Conservation (phyloP, 2,888 invertebrate species). For the Abscondita cerata region DNA sequence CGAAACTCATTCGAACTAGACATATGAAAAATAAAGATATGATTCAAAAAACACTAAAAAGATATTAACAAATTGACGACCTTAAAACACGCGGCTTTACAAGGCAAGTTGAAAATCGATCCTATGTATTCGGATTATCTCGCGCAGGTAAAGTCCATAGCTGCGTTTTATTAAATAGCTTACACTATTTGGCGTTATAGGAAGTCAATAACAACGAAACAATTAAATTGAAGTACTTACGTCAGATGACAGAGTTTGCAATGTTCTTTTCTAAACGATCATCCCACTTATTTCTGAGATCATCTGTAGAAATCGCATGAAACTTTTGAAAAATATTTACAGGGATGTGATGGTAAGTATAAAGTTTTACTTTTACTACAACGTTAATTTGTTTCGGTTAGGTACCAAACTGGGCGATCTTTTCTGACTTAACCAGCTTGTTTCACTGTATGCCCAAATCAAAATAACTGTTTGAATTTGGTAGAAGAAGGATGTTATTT, state of each 20-base stretch:
- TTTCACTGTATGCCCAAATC: conserved; percentile 66
- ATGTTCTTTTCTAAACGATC: conserved; percentile 10
- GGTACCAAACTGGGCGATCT: conserved; percentile 75
- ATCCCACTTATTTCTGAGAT: conserved; percentile 19
- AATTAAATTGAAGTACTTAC: conserved; percentile 24
- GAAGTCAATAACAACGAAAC: conserved; percentile 52
- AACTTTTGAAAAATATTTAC: conserved; percentile 20
- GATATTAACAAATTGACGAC: conserved; percentile 75
- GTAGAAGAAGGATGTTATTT: conserved; percentile 70
- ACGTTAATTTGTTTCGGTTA: no score
- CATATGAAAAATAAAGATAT: conserved; percentile 78
- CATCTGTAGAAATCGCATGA: conserved; percentile 15
- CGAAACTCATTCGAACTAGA: conserved; percentile 80
- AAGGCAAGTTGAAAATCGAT: conserved; percentile 48
- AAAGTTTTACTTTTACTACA: conserved; percentile 11
- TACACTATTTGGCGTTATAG: no score
- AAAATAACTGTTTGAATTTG: conserved; percentile 59
- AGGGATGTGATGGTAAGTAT: conserved; percentile 40
- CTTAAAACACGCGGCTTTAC: conserved; percentile 68
- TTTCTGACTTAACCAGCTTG: conserved; percentile 68
- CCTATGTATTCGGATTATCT: conserved; percentile 15
- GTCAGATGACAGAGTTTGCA: conserved; percentile 30
- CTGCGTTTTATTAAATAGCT: no score
- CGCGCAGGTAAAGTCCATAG: conserved; percentile 15
- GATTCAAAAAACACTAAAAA: conserved; percentile 70